Evolutionary conservation across 2,888 invertebrate species (phyloP).

Genomic region (Melangyna quadrimaculata): DNA sequence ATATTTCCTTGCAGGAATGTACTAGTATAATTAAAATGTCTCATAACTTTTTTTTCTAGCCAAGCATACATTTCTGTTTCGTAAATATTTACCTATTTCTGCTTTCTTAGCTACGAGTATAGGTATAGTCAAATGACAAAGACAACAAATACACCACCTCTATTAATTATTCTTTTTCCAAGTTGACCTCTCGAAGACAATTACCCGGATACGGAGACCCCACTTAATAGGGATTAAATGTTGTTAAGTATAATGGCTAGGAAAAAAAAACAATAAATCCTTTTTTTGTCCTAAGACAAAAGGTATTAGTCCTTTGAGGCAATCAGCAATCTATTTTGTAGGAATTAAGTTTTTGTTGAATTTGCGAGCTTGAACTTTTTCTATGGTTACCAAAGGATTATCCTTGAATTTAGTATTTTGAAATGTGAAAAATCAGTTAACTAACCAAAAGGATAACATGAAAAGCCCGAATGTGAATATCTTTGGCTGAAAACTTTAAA

Average conservation of each 20-base stretch:
- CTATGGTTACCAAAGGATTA: not conserved
- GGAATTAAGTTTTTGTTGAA: not conserved
- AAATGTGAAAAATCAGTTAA: not conserved
- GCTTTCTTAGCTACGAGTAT: too few relatives aligned
- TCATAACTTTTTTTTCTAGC: too few relatives aligned
- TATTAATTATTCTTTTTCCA: conserved; percentile 30
- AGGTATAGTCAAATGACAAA: too few relatives aligned
- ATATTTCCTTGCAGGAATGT: too few relatives aligned
- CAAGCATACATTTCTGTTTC: too few relatives aligned
- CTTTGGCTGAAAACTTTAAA: not conserved
- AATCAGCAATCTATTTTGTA: conserved; percentile 1
- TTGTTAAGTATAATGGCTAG: conserved; percentile 12
- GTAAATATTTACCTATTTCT: too few relatives aligned
- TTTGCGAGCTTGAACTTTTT: not conserved
- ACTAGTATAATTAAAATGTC: too few relatives aligned
- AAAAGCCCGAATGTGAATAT: not conserved
- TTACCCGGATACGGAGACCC: conserved; percentile 17
- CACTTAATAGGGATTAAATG: conserved; percentile 31
- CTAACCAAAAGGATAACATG: not conserved
- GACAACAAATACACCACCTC: not conserved
- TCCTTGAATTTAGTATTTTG: conserved; percentile 1
- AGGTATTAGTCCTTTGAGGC: conserved; percentile 11
- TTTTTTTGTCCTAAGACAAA: not conserved
- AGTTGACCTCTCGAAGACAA: conserved; percentile 23
- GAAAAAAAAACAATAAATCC: not conserved